Conservation (phyloP, 2,113 vertebrate genomes). For the Erythrolamprus reginae region DNA sequence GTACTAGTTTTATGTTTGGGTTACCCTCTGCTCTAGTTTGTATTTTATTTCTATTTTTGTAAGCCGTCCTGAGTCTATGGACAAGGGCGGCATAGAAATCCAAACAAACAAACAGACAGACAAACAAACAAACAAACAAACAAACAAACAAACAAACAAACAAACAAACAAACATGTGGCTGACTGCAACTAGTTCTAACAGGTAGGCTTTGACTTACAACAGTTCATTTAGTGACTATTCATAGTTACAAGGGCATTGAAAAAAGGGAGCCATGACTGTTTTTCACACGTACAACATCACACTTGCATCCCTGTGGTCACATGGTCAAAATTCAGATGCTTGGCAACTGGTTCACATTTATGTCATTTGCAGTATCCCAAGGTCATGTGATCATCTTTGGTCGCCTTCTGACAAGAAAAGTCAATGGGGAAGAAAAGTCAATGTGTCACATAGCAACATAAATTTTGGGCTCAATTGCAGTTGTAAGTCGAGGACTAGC, state of each 20-base stretch:
- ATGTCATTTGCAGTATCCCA: background rate
- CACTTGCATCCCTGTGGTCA: background rate
- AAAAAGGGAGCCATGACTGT: background rate
- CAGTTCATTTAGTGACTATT: background rate
- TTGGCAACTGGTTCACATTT: background rate
- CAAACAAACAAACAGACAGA: too few species aligned
- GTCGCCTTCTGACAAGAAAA: background rate
- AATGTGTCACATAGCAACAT: background rate
- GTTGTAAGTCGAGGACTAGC: background rate
- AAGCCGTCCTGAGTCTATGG: too few species aligned
- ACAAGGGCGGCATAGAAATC: too few species aligned
- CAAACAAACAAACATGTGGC: background rate
- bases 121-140: too few species aligned
- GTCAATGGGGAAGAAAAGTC: background rate
- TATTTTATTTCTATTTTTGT: too few species aligned
- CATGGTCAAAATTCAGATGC: background rate
- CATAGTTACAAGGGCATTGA: background rate
- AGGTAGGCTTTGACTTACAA: background rate
- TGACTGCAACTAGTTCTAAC: background rate
- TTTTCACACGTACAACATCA: background rate
- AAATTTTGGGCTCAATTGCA: background rate
- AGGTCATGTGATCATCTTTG: background rate
- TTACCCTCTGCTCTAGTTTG: too few species aligned
- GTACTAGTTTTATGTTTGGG: too few species aligned
- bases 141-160: too few species aligned